Base-by-base conservation (phyloP, 2,113 vertebrate species). In the Hystrix brachyura region DNA sequence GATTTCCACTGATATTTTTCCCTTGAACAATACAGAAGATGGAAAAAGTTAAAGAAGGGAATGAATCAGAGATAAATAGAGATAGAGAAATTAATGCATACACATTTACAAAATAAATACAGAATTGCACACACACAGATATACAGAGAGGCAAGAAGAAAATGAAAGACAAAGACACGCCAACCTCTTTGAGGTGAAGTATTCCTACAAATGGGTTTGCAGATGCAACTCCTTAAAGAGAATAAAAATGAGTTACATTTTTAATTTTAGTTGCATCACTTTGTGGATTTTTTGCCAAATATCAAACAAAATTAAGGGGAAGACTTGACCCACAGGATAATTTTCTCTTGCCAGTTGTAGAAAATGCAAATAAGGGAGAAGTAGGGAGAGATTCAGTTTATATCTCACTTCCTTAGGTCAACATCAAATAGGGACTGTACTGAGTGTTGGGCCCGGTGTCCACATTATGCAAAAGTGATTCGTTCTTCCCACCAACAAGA, bases 261-360 rank as follows among this genome's bases (percentile, higher is more conserved):
- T 94, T 86, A 79, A 90, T 78, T 83, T 85, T 67, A 88, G 38
- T n/a, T 90, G 18, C 12, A 69, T 91, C 94, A 87, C 21, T 90
- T 93, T 64, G 79, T 90, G 90, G 62, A 74, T 76, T 15, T 95
- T 95, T 43, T 78, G 43, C 32, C 92, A 93, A 4, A 46, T 7
- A 82, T 25, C 60, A 95, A 85, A 93, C 91, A 72, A 95, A 94
- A 91, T 53, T 85, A 82, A 90, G 78, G 51, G 60, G 78, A 92
- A 18, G 13, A 83, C 84, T 51, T 91, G 94, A 78, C 23, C 74
- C 38, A 53, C 0, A 34, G 86, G 29, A 89, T 6, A 6, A 38
- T 86, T 83, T 86, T 83, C 53, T 67, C 64, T 87, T 57, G 74
- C 27, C 60, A 94, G 43, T 3, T 88, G 48, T 59, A 95, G 83